A percentile compares a stretch with the other conserved stretches of the same genome.
Evolutionary conservation across 2,797 vertebrate genomes (phyloP).

Genomic region (Myotis findleyi): DNA sequence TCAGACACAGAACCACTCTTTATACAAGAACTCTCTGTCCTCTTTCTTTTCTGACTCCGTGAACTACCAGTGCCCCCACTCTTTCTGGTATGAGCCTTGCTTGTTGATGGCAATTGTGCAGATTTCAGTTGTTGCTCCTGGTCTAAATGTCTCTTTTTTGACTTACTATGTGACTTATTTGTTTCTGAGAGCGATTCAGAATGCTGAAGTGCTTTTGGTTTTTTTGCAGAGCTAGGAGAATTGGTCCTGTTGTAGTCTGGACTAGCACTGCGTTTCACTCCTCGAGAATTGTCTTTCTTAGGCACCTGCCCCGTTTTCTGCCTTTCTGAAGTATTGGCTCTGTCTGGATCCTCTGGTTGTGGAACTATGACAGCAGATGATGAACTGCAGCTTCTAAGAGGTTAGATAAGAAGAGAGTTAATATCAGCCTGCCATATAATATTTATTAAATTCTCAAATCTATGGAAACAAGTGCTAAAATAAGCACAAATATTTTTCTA

Average conservation of each 20-base stretch:
- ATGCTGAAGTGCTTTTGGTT: conserved; percentile 94
- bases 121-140: conserved; percentile 90
- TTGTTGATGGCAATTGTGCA: conserved; percentile 92
- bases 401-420: conserved; percentile 84
- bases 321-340: conserved; percentile 95
- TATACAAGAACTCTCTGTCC: conserved; percentile 94
- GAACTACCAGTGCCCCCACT: conserved; percentile 93
- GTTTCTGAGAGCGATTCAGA: conserved; percentile 91
- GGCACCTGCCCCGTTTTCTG: conserved; percentile 94
- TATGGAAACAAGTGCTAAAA: not conserved
- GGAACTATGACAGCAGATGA: conserved; percentile 94
- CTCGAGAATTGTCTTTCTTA: conserved; percentile 95
- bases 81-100: conserved; percentile 95
- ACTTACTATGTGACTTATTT: conserved; percentile 91
- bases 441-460: conserved; percentile 41
- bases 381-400: conserved; percentile 95
- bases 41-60: conserved; percentile 97
- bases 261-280: conserved; percentile 97
- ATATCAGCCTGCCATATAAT: not conserved
- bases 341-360: conserved; percentile 94
- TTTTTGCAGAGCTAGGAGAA: conserved; percentile 96
- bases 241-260: conserved; percentile 95
- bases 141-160: conserved; percentile 96
- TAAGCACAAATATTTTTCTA: not conserved
- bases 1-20: conserved; percentile 94